These are phyloP conservation scores for Sesamia nonagrioides DNA, from an alignment of 1,140 invertebrate genomes.

Conservation along the genomic window DNA sequence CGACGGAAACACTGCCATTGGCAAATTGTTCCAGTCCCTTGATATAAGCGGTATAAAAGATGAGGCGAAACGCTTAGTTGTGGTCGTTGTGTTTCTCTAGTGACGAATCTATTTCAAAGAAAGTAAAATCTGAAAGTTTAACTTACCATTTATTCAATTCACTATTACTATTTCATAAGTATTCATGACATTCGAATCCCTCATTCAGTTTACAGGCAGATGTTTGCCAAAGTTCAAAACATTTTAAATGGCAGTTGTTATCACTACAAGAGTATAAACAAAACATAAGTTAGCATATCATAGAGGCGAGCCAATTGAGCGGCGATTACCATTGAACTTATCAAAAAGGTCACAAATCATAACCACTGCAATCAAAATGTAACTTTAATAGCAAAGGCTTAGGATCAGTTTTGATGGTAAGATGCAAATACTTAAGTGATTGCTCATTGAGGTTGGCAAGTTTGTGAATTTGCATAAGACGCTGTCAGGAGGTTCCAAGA, in stretches of 20 bases:
- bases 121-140: background rate
- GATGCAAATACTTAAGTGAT: constrained; percentile 53
- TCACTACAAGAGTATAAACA: constrained; percentile 57
- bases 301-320: constrained; percentile 79
- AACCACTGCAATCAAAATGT: constrained; percentile 40
- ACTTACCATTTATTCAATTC: no score
- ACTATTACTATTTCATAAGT: no score
- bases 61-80: no score
- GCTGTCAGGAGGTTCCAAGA: constrained; percentile 80
- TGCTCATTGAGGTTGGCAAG: constrained; percentile 61
- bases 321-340: constrained; percentile 65
- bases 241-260: constrained; percentile 43
- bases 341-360: constrained; percentile 48
- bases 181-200: background rate
- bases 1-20: no score
- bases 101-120: background rate
- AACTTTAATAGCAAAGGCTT: constrained; percentile 29
- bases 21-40: no score
- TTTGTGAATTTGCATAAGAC: constrained; percentile 86
- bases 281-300: constrained; percentile 74
- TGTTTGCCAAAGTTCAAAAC: constrained; percentile 23
- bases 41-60: no score
- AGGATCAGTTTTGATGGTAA: constrained; percentile 45
- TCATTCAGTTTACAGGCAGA: constrained; percentile 6
- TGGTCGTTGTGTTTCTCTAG: no score